Percentiles rank a stretch among this genome's conserved stretches.
Conservation (phyloP, 2,888 invertebrate species). For the Anoplius nigerrimus region DNA sequence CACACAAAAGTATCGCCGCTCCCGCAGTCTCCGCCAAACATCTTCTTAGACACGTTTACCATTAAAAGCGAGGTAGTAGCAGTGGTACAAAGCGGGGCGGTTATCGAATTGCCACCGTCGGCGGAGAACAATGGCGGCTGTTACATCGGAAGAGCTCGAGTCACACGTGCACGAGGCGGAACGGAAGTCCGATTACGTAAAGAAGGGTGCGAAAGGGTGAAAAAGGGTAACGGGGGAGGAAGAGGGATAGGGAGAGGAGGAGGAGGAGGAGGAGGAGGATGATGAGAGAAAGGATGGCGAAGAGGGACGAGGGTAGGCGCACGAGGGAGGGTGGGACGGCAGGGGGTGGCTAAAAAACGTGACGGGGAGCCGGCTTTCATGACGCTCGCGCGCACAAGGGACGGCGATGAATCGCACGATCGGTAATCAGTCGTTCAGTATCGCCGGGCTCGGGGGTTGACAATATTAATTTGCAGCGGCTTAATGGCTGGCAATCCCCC, state of each 20-base stretch:
- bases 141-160: no score
- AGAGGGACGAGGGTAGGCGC: background rate
- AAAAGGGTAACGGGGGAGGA: constrained; percentile 4
- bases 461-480: constrained; percentile 63
- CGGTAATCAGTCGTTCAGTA: constrained; percentile 54
- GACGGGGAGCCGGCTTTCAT: constrained; percentile 28
- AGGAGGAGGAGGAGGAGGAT: background rate
- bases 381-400: constrained; percentile 48
- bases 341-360: background rate
- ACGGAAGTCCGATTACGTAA: no score
- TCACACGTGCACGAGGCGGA: no score
- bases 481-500: constrained; percentile 42
- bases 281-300: constrained; percentile 1
- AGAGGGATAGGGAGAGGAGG: background rate
- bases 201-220: background rate
- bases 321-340: no score
- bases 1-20: no score
- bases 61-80: background rate
- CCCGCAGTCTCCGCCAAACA: no score
- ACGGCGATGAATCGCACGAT: constrained; percentile 55
- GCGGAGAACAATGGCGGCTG: background rate
- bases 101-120: background rate
- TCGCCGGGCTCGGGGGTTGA: constrained; percentile 57
- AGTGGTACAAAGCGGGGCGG: background rate
- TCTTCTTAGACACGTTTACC: no score